A percentile compares a stretch with the other conserved stretches of the same genome.
phyloP scores from a whole-genome alignment of 2,888 invertebrate species.

The Hemicrepidius hirtus region DNA sequence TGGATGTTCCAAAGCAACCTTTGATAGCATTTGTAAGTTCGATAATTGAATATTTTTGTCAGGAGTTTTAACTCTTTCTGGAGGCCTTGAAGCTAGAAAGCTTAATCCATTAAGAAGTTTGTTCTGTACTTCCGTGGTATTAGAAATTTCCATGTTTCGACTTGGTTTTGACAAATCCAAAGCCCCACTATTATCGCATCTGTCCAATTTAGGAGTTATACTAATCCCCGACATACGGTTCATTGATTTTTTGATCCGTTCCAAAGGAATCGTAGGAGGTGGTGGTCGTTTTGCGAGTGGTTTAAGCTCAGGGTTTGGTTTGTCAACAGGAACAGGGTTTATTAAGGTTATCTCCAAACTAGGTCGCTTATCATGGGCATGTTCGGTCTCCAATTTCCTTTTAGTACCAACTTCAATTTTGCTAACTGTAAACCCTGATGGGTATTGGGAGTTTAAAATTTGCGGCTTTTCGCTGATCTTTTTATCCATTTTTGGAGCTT shows the following conservation, averaged over 20 bases:
- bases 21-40: slow-evolving; percentile 76
- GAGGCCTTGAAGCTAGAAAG: slow-evolving; percentile 47
- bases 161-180: slow-evolving; percentile 73
- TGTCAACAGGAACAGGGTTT: slow-evolving; percentile 59
- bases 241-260: slow-evolving; percentile 71
- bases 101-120: slow-evolving; percentile 53
- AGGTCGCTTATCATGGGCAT: slow-evolving; percentile 65
- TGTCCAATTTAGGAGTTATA: slow-evolving; percentile 67
- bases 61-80: slow-evolving; percentile 37
- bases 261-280: slow-evolving; percentile 75
- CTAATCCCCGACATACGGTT: slow-evolving; percentile 65
- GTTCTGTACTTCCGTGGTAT: slow-evolving; percentile 52
- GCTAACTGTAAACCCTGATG: slow-evolving; percentile 70
- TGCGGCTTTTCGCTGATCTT: slow-evolving; percentile 52
- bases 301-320: slow-evolving; percentile 50
- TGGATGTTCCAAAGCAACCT: slow-evolving; percentile 68
- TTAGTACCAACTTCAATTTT: slow-evolving; percentile 70
- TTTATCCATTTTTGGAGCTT: slow-evolving; percentile 47
- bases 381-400: slow-evolving; percentile 64
- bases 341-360: slow-evolving; percentile 70
- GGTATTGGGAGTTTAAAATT: slow-evolving; percentile 50
- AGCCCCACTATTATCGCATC: slow-evolving; percentile 73
- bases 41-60: slow-evolving; percentile 64
- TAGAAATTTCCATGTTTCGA: slow-evolving; percentile 64
- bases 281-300: slow-evolving; percentile 70